Evolutionary conservation across 2,888 invertebrate genomes (phyloP).

Genomic region (Papilio demoleus): DNA sequence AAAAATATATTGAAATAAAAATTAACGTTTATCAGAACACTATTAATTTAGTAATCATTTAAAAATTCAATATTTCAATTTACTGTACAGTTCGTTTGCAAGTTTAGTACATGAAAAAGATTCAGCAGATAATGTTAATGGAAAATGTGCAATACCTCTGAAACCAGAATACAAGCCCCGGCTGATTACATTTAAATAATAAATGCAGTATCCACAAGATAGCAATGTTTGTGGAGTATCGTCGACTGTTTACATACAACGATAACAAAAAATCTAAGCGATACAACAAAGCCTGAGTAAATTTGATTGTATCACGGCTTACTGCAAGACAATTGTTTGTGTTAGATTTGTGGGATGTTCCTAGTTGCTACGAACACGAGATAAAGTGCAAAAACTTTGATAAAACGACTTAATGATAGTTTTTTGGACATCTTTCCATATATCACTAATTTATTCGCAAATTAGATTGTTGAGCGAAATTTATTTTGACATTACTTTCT

Average conservation of each 20-base stretch:
- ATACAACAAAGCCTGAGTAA: slow-evolving; percentile 41
- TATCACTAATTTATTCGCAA: background rate
- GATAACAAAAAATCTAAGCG: slow-evolving; percentile 42
- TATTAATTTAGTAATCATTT: slow-evolving; percentile 4
- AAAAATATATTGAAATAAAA: too few species aligned
- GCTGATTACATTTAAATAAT: slow-evolving; percentile 40
- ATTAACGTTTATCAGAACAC: too few species aligned
- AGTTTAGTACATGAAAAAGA: too few species aligned
- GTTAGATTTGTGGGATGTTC: slow-evolving; percentile 12
- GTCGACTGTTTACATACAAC: slow-evolving; percentile 33
- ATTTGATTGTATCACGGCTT: slow-evolving; percentile 41
- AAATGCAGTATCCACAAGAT: slow-evolving; percentile 35
- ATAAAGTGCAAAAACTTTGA: background rate
- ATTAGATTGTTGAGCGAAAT: background rate
- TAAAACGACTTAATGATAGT: background rate
- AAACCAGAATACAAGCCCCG: slow-evolving; percentile 7
- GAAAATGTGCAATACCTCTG: slow-evolving; percentile 29
- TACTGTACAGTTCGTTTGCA: too few species aligned
- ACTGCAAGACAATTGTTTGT: slow-evolving; percentile 36
- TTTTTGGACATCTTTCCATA: background rate
- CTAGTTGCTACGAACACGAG: background rate
- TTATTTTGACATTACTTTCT: too few species aligned
- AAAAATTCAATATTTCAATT: slow-evolving; percentile 26
- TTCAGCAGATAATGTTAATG: too few species aligned
- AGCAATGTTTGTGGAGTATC: slow-evolving; percentile 22